These are phyloP conservation scores for Drosophila chauvacae DNA, from an alignment of 1,140 invertebrate genomes.

Conservation along the genomic window DNA sequence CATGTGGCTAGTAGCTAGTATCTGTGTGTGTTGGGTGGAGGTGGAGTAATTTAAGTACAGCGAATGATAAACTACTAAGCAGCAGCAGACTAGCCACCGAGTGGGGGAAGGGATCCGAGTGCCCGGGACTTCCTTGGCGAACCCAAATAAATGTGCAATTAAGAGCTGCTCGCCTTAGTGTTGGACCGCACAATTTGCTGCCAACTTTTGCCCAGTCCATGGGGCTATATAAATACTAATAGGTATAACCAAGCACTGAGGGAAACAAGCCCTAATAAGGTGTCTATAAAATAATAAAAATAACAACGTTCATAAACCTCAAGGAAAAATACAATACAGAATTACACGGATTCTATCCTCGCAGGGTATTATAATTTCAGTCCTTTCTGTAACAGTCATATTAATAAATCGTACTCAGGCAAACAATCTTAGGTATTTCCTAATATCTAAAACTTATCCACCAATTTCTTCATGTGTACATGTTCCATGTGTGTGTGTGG, in stretches of 20 bases:
- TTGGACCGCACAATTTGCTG: slow-evolving; percentile 78
- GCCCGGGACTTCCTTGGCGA: slow-evolving; percentile 52
- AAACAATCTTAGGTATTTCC: background rate
- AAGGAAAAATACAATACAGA: background rate
- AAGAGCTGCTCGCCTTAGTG: slow-evolving; percentile 79
- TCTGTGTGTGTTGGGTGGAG: slow-evolving; percentile 25
- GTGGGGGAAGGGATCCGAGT: slow-evolving; percentile 1
- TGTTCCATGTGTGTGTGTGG: slow-evolving; percentile 2
- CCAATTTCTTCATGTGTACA: background rate
- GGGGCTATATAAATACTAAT: slow-evolving; percentile 46
- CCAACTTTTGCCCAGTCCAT: slow-evolving; percentile 64
- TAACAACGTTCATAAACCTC: background rate
- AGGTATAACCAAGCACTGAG: slow-evolving; percentile 30
- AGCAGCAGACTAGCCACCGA: slow-evolving; percentile 38
- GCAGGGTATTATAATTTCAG: no score
- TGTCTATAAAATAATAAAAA: background rate
- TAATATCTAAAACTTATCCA: background rate
- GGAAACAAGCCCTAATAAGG: background rate
- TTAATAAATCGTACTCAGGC: background rate
- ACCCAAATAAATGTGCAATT: slow-evolving; percentile 83
- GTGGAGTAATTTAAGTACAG: slow-evolving; percentile 73
- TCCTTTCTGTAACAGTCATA: background rate
- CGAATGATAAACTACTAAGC: slow-evolving; percentile 83
- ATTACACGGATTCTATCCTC: no score
- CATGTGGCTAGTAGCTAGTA: slow-evolving; percentile 13